Conservation (phyloP, 2,888 invertebrate species). For the Apomyelois bistriatella region DNA sequence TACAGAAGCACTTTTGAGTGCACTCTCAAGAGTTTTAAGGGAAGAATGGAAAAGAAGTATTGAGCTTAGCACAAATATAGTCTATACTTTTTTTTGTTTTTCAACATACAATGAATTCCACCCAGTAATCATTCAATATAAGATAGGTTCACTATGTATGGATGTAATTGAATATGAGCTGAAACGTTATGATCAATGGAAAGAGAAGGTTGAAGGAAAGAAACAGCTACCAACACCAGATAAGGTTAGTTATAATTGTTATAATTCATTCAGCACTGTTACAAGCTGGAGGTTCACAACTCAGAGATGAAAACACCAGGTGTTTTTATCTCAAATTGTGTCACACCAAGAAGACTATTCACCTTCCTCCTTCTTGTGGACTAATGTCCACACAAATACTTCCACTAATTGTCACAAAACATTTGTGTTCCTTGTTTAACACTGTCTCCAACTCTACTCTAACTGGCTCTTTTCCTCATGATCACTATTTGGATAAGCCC, state of each 20-base stretch:
- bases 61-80: conserved; percentile 97
- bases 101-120: conserved; percentile 98
- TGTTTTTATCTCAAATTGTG: too few relatives aligned
- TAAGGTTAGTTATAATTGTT: conserved; percentile 49
- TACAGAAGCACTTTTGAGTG: conserved; percentile 95
- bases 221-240: conserved; percentile 66
- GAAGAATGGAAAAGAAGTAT: conserved; percentile 99
- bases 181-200: conserved; percentile 96
- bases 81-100: conserved; percentile 98
- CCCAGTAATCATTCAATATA: conserved; percentile 95
- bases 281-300: too few relatives aligned
- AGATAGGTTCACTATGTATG: conserved; percentile 98
- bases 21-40: conserved; percentile 94
- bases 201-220: conserved; percentile 80
- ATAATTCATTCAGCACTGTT: too few relatives aligned
- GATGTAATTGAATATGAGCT: conserved; percentile 97
- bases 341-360: too few relatives aligned
- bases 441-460: too few relatives aligned
- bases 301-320: too few relatives aligned
- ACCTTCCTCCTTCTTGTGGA: too few relatives aligned
- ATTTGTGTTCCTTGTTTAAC: too few relatives aligned
- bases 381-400: too few relatives aligned
- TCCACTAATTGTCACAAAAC: too few relatives aligned
- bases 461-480: too few relatives aligned
- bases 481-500: too few relatives aligned